Evolutionary conservation across 2,888 invertebrate genomes (phyloP), one percentile per base, ranked within the genome.

Genomic region (Torymus aiolomorphi): DNA sequence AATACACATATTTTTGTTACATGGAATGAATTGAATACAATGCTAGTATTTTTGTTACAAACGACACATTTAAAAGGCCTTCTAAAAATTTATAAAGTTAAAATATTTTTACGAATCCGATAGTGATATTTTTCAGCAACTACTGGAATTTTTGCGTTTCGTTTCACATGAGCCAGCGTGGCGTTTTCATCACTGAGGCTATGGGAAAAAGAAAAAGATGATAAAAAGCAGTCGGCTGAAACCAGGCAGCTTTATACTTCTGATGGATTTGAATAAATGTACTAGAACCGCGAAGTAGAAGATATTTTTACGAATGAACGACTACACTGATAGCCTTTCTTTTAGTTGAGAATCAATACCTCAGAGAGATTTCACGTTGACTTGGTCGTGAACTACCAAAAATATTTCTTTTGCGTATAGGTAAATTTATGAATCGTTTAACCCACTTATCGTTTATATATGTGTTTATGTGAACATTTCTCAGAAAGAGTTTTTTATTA

Each of bases 261-360:
- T 67, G 71, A 73, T 80, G 72, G 76, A 76, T 78, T 78, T 78
- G 74, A 78, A 78, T 76, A 76, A 73, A 80, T 73, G 80, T 69
- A 67, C 76, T 59, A 42, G 63, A 18, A 73, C 72, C 80, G 61
- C 62, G 73, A 73, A 80, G 72, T 72, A 67, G 63, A 73, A 76
- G 67, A 54, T 51, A 76, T 80, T 76, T 73, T 69, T 24, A 63
- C 67, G 80, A 73, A 63, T 52, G 76, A 76, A 52, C 42, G 80
- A 76, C 72, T 63, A 16, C n/a, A 57, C 76, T 63, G 52, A 76
- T 80, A 52, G 73, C 67, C 24, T 69, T 80, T 66, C 59, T 51
- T 76, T 61, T 51, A 13, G 49, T 76, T 61, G 16, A 10, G 52
- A 69, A 75, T 76, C 71, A 75, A 72, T 78, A 54, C 61, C 52